Conservation (phyloP, 1,140 invertebrate genomes). For the Bombus terrestris region DNA sequence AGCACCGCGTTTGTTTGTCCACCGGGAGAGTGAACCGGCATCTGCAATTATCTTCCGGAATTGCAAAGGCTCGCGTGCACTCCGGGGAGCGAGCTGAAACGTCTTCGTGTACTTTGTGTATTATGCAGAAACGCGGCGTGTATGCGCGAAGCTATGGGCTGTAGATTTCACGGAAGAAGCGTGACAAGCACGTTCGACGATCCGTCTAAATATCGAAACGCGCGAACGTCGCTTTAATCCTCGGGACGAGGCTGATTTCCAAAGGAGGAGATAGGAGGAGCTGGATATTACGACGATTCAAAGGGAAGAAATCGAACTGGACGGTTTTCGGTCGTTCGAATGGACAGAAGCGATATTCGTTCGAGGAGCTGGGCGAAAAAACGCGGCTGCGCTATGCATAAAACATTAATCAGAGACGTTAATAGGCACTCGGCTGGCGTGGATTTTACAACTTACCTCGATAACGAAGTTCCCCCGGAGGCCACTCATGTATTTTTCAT, state of each 20-base stretch:
- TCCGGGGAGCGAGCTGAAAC: neutral
- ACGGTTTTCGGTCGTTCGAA: neutral
- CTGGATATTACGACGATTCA: neutral
- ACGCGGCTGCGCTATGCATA: neutral
- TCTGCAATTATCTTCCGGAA: slow-evolving; percentile 12
- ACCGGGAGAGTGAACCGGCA: neutral
- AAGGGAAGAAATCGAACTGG: neutral
- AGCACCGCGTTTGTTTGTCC: neutral
- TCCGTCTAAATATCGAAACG: no score
- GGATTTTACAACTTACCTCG: slow-evolving; percentile 43
- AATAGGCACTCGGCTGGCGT: neutral
- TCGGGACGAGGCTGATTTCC: neutral
- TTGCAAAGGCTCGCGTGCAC: neutral
- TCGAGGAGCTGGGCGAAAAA: neutral
- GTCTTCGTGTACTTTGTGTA: neutral
- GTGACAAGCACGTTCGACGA: no score
- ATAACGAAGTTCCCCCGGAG: slow-evolving; percentile 28
- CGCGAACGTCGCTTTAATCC: no score
- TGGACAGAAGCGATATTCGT: neutral
- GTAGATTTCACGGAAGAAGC: no score
- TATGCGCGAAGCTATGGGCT: neutral
- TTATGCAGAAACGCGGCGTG: neutral
- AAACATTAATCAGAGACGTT: slow-evolving; percentile 31
- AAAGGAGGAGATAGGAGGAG: neutral
- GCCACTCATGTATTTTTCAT: slow-evolving; percentile 46